Conservation (phyloP, 2,888 invertebrate species). For the Gastrophysa polygoni region DNA sequence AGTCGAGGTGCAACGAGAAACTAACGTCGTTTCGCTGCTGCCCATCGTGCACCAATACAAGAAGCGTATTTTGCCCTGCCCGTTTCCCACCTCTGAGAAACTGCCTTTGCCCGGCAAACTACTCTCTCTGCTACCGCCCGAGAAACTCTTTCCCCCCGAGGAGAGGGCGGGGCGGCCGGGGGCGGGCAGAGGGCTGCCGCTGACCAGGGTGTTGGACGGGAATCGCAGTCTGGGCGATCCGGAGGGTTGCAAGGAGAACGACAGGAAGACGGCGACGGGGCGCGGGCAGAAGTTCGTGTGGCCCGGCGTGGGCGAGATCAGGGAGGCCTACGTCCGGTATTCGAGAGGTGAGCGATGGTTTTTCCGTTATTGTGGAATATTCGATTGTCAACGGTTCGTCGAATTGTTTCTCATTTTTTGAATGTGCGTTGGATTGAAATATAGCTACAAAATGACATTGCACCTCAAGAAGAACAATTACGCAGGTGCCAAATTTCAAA, state of each 20-base stretch:
- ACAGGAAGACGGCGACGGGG: too few species aligned
- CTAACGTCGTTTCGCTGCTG: slow-evolving; percentile 36
- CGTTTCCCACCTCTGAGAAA: too few species aligned
- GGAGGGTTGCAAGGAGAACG: slow-evolving; percentile 24
- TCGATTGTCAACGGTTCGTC: too few species aligned
- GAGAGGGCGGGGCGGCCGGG: not conserved
- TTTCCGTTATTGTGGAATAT: too few species aligned
- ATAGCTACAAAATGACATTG: too few species aligned
- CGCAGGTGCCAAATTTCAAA: too few species aligned
- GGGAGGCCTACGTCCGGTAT: slow-evolving; percentile 62
- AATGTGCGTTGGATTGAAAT: too few species aligned
- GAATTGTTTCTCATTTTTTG: too few species aligned
- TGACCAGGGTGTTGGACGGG: slow-evolving; percentile 39
- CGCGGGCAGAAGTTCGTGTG: slow-evolving; percentile 48
- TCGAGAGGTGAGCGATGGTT: slow-evolving; percentile 59
- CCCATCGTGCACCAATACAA: slow-evolving; percentile 43
- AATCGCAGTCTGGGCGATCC: not conserved
- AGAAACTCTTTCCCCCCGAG: too few species aligned
- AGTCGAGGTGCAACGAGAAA: slow-evolving; percentile 54
- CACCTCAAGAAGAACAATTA: too few species aligned
- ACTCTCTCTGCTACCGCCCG: too few species aligned
- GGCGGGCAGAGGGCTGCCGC: slow-evolving; percentile 38
- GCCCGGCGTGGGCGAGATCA: slow-evolving; percentile 62
- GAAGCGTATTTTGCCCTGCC: slow-evolving; percentile 1
- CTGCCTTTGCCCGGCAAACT: too few species aligned